A percentile compares a stretch with the other conserved stretches of the same genome.
These are phyloP conservation scores for Pseudomyrmex dendroicus DNA, from an alignment of 1,140 invertebrate species.

Conservation along the genomic window DNA sequence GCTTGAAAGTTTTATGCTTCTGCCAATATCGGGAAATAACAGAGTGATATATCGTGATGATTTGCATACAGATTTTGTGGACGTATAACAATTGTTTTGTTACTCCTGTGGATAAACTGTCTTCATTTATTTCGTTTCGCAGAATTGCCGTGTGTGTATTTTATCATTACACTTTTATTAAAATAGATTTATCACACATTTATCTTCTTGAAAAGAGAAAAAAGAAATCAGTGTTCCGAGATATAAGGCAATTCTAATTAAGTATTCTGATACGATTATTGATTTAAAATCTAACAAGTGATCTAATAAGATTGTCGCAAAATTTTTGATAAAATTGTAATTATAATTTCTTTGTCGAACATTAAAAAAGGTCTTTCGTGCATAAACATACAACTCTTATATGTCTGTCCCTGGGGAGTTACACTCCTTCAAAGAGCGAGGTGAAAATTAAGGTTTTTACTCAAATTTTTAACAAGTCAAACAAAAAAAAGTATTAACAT, in stretches of 20 bases:
- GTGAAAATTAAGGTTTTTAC: too few species aligned
- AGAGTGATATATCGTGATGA: conserved; percentile 39
- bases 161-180: background rate
- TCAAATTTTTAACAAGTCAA: too few species aligned
- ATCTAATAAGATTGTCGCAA: too few species aligned
- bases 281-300: background rate
- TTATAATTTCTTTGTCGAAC: too few species aligned
- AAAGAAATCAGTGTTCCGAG: background rate
- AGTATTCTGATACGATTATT: too few species aligned
- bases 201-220: background rate
- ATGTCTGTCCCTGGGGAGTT: too few species aligned
- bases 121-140: conserved; percentile 18
- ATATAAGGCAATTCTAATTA: background rate
- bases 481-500: too few species aligned
- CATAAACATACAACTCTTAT: too few species aligned
- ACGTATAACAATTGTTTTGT: background rate
- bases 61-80: conserved; percentile 39
- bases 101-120: background rate
- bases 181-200: background rate
- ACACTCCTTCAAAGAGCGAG: too few species aligned
- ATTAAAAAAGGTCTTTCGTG: too few species aligned
- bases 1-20: conserved; percentile 96
- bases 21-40: conserved; percentile 74
- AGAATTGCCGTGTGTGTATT: background rate
- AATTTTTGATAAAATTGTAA: too few species aligned